Percentiles rank a stretch among this genome's conserved stretches.
Evolutionary conservation across 2,797 vertebrate species (phyloP).

Genomic region (Catostomus latipinnis): DNA sequence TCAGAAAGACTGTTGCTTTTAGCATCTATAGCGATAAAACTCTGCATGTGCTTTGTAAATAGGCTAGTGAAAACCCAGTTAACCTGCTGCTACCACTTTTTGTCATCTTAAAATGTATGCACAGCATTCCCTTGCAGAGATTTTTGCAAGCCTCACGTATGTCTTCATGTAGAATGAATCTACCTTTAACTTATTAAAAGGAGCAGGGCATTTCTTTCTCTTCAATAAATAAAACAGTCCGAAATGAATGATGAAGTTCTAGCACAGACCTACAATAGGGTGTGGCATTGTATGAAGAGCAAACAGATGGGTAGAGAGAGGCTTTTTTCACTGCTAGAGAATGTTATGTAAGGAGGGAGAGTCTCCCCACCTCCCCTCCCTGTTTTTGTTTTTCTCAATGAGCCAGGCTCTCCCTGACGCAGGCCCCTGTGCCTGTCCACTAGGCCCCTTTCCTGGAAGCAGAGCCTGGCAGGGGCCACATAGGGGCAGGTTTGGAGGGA

Average conservation of each 20-base stretch:
- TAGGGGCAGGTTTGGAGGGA: slow-evolving; percentile 72
- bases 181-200: not conserved
- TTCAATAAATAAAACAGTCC: slow-evolving; percentile 1
- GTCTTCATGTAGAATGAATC: not conserved
- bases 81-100: not conserved
- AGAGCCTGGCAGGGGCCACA: slow-evolving; percentile 78
- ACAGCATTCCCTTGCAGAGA: not conserved
- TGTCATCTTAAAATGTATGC: not conserved
- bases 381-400: slow-evolving; percentile 89
- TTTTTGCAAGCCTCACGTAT: not conserved
- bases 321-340: slow-evolving; percentile 67
- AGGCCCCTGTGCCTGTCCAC: slow-evolving; percentile 82
- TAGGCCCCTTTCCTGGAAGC: slow-evolving; percentile 86
- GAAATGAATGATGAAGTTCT: slow-evolving; percentile 33
- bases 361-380: slow-evolving; percentile 77
- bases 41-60: not conserved
- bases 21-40: not conserved
- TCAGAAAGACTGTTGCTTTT: not conserved
- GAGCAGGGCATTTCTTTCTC: not conserved
- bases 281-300: slow-evolving; percentile 56
- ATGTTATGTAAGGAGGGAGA: slow-evolving; percentile 79
- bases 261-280: slow-evolving; percentile 49
- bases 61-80: not conserved
- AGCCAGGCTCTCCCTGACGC: slow-evolving; percentile 79
- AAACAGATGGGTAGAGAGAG: slow-evolving; percentile 68